Conservation (phyloP, 2,113 vertebrate species). For the Fulmarus glacialis region DNA sequence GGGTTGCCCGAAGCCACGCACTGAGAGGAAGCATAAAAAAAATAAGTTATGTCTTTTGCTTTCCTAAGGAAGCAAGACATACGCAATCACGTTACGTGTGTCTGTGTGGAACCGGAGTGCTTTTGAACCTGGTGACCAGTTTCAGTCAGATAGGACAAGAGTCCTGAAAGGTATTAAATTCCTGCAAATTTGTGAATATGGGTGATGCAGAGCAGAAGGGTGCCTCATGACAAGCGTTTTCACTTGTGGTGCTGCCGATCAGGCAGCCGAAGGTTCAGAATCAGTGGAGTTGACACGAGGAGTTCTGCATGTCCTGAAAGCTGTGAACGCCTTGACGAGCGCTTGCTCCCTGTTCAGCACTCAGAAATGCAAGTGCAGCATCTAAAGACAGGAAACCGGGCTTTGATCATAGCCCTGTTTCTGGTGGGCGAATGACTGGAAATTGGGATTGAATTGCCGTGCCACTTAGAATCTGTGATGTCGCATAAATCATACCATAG, state of each 20-base stretch:
- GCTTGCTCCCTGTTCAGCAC: not conserved
- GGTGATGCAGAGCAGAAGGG: not conserved
- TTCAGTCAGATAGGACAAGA: fast-evolving
- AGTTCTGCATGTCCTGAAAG: not conserved
- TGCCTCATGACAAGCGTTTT: fast-evolving
- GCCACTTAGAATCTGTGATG: fast-evolving
- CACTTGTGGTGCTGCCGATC: fast-evolving
- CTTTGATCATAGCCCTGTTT: fast-evolving
- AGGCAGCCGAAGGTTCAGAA: fast-evolving
- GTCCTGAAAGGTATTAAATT: not conserved
- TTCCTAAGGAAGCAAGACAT: not conserved
- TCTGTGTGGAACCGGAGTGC: not conserved
- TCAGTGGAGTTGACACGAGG: fast-evolving
- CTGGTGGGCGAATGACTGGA: not conserved
- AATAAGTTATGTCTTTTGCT: not conserved
- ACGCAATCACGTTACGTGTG: fast-evolving
- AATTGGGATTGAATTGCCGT: fast-evolving
- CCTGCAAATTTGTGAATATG: fast-evolving
- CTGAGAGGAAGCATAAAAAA: not conserved
- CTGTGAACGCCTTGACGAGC: fast-evolving
- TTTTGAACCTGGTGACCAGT: not conserved
- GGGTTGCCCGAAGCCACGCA: not conserved
- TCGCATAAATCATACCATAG: fast-evolving
- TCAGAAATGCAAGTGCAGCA: too few relatives aligned
- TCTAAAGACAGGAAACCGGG: not conserved